Evolutionary conservation across 1,140 invertebrate species (phyloP), one percentile per base, ranked within the genome.

Genomic region (Pachyrhynchus sulphureomaculatus): DNA sequence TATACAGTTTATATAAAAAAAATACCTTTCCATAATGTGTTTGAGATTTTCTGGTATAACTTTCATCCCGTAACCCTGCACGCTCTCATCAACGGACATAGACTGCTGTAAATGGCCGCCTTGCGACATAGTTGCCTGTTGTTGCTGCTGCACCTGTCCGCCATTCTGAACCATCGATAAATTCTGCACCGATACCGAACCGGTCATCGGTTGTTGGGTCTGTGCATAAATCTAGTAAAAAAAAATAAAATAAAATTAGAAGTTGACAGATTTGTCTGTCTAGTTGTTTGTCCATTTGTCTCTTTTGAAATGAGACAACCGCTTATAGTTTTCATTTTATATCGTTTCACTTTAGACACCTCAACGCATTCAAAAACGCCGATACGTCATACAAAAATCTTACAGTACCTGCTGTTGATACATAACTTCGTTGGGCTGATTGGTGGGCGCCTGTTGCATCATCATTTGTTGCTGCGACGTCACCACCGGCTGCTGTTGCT

Each of bases 151-250:
- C 1, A 47, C 21, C 17, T 29, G 44, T 13, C 17, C 24, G 4
- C 21, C 41, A 12, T 44, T 44, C 39, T 60, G 57, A 20, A 17
- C 29, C 17, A 57, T 34, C 12, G 62, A 47, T n/a, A 71, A 52
- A 45, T 71, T 71, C 51, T 68, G 68, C 10, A 66, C 61, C 9
- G 69, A 71, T 36, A 65, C 65, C 1, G 69, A 71, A 24, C 52
- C 51, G 10, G 69, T 33, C 26, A 71, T 59, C 8, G 55, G 26
- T 18, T 59, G 62, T 29, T 13, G n/a, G 15, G 21, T 18, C 26
- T 62, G 59, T 4, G 34, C 41, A 20, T 34, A 53, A 13, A 54
- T 26, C 57, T 60, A 41, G n/a, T 21, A 51, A 33, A 4, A 17
- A 33, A n/a, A 33, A 51, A 8, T 47, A 51, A 32, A 51, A 4